Conservation (phyloP, 2,113 vertebrate species). For the Rhinichthys klamathensis region DNA sequence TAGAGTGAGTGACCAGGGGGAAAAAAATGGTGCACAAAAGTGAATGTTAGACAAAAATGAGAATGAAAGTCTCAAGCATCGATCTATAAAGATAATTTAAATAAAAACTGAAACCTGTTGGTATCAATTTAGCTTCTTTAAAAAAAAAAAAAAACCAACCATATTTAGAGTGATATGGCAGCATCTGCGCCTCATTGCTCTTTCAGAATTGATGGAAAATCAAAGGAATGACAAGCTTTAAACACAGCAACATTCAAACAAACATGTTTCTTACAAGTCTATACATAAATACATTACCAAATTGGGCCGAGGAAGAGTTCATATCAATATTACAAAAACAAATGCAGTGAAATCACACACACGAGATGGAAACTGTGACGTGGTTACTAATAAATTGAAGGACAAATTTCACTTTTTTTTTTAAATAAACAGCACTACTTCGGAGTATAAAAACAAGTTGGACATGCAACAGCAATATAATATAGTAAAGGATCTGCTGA, state of each 20-base stretch:
- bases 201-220: neutral
- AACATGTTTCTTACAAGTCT: neutral
- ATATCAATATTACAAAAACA: neutral
- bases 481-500: conserved; percentile 27
- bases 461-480: neutral
- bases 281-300: neutral
- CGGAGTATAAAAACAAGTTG: neutral
- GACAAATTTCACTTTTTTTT: neutral
- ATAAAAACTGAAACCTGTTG: neutral
- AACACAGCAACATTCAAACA: neutral
- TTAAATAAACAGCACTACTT: conserved; percentile 12
- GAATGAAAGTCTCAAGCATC: neutral
- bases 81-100: neutral
- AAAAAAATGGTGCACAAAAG: neutral
- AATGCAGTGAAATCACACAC: neutral
- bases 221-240: neutral
- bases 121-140: neutral
- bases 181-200: neutral
- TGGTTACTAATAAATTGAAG: neutral
- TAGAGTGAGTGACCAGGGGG: neutral
- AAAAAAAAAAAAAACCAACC: no score
- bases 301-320: neutral
- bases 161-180: neutral
- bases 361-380: neutral
- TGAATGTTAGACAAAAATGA: neutral